Evolutionary conservation across 2,797 vertebrate species (phyloP), one percentile per base, ranked within the genome.

Genomic region (Acridotheres tristis): DNA sequence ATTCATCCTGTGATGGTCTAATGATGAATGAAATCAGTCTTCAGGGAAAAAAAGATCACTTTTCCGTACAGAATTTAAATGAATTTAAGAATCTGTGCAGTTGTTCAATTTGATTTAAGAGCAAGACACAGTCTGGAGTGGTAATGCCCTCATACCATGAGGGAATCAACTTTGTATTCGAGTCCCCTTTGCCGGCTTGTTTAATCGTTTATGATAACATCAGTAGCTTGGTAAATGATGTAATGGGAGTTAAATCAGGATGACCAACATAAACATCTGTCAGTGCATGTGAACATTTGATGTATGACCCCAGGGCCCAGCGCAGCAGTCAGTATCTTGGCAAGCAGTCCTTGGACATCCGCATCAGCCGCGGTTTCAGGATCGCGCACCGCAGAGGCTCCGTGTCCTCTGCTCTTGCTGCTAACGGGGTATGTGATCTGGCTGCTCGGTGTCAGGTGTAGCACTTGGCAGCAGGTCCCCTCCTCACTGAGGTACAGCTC

Each of bases 251-350:
- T 97, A 94, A 96, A 95, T 93, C 91, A 90, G 83, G 90, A 96
- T 96, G 89, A 95, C 94, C 96, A 90, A 79, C 87, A 88, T 85
- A 91, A 92, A 91, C 94, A 93, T 95, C 88, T 95, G 91, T 96
- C 96, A 94, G 96, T 94, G 88, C 92, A 94, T 79, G 91, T 94
- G 95, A 93, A 91, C 96, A 94, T 96, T 95, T 94, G 96, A 96
- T 94, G 94, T 95, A 94, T 82, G 85, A 94, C 88, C 85, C 74
- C 82, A 75, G 80, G 89, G 77, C 82, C 79, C 82, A 34, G 82
- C 10, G 67, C 87, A 77, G 79, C 85, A 94, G 85, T 89, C 93
- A 81, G 51, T 63, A 11, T 93, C 84, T 94, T 96, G 94, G 88
- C 91, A 95, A 82, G 55, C 50, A 83, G 65, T 93, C 79, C 77